These are phyloP conservation scores for Columba livia DNA, from an alignment of 2,113 vertebrate genomes.

Conservation along the genomic window DNA sequence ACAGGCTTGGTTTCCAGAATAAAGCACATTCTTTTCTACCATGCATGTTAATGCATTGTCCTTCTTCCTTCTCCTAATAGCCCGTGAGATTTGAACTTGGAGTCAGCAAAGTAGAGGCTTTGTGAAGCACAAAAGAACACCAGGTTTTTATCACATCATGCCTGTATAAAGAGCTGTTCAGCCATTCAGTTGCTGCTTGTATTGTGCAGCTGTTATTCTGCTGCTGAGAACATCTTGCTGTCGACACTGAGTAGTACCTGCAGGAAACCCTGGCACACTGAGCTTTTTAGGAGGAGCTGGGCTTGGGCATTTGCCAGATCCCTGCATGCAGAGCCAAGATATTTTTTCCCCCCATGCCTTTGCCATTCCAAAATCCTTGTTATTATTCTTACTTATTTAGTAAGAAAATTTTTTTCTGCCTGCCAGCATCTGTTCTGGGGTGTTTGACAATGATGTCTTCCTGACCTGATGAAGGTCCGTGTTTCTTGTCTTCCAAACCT, in stretches of 20 bases:
- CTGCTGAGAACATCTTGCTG: conserved; percentile 68
- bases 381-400: conserved; percentile 15
- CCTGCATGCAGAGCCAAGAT: conserved; percentile 32
- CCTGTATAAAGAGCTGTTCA: conserved; percentile 62
- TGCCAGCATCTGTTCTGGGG: conserved; percentile 25
- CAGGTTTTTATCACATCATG: conserved; percentile 67
- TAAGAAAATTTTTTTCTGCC: conserved; percentile 35
- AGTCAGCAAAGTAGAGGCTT: conserved; percentile 70
- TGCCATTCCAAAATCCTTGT: neutral
- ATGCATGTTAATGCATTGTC: conserved; percentile 57
- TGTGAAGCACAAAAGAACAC: conserved; percentile 77
- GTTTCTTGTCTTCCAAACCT: conserved; percentile 25
- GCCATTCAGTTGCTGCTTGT: conserved; percentile 64
- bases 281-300: conserved; percentile 50
- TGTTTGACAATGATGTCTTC: conserved; percentile 67
- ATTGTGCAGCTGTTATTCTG: conserved; percentile 70
- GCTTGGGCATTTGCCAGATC: conserved; percentile 53
- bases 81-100: conserved; percentile 71
- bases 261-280: conserved; percentile 62
- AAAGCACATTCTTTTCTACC: conserved; percentile 45
- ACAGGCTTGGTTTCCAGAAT: conserved; percentile 43
- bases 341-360: conserved; percentile 36
- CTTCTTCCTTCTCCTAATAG: conserved; percentile 63
- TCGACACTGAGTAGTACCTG: conserved; percentile 72
- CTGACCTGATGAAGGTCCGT: neutral